Evolutionary conservation across 2,888 invertebrate species (phyloP).

Genomic region (Tenthredo amoena): DNA sequence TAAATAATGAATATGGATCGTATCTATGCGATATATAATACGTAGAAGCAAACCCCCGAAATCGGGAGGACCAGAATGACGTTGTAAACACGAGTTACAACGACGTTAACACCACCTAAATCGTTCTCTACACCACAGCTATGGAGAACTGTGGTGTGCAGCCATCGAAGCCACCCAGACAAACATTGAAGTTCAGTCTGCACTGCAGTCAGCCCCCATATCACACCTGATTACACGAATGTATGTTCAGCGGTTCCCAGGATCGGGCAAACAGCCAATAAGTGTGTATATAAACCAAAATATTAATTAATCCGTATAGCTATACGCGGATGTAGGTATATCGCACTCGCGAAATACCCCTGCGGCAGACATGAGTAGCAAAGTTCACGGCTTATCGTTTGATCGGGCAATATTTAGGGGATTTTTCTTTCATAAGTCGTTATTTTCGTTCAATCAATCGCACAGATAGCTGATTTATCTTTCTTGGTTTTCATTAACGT

Average conservation of each 20-base stretch:
- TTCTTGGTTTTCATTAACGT: not conserved
- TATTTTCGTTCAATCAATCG: not conserved
- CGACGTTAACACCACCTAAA: slow-evolving; percentile 35
- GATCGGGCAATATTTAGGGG: not conserved
- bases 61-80: slow-evolving; percentile 8
- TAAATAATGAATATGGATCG: not conserved
- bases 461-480: not conserved
- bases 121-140: not conserved
- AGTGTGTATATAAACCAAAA: not conserved
- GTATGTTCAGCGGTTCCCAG: slow-evolving; percentile 24
- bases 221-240: slow-evolving; percentile 45
- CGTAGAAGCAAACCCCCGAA: not conserved
- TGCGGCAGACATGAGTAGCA: not conserved
- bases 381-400: not conserved
- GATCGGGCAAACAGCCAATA: slow-evolving; percentile 39
- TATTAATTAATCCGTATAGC: slow-evolving; percentile 37
- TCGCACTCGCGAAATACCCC: not conserved
- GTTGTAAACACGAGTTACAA: slow-evolving; percentile 43
- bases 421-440: not conserved
- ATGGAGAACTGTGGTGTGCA: not conserved
- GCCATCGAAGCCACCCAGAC: not conserved
- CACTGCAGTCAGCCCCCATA: slow-evolving; percentile 2
- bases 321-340: not conserved
- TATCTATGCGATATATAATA: not conserved
- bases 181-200: slow-evolving; percentile 10